These are phyloP conservation scores for Julus scanicus DNA, from an alignment of 2,888 invertebrate genomes.

Conservation along the genomic window DNA sequence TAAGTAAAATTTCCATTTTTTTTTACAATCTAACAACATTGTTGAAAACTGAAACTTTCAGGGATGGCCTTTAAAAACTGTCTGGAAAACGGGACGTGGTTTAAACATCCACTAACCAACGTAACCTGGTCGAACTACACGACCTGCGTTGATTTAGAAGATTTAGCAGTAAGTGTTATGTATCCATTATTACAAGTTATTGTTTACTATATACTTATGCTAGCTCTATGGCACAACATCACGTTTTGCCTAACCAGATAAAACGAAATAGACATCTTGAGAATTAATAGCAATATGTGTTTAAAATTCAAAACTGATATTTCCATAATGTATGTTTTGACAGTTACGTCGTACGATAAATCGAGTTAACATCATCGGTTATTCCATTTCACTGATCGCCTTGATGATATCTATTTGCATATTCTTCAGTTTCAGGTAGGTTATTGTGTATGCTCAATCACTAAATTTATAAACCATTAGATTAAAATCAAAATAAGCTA, in stretches of 20 bases:
- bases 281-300: background rate
- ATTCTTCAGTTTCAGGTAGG: slow-evolving; percentile 88
- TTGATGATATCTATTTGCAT: slow-evolving; percentile 83
- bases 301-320: background rate
- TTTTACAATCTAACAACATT: background rate
- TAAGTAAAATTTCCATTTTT: no score
- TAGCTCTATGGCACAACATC: background rate
- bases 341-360: slow-evolving; percentile 79
- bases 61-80: slow-evolving; percentile 68
- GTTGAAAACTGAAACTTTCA: slow-evolving; percentile 57
- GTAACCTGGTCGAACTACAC: slow-evolving; percentile 79
- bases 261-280: background rate
- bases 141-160: slow-evolving; percentile 74
- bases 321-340: background rate
- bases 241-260: background rate
- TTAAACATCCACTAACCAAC: slow-evolving; percentile 71
- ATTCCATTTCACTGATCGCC: slow-evolving; percentile 85
- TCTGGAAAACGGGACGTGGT: slow-evolving; percentile 77
- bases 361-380: slow-evolving; percentile 85
- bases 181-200: background rate
- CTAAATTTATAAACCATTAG: no score
- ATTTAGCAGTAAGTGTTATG: slow-evolving; percentile 70
- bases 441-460: background rate
- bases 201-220: background rate
- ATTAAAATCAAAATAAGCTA: no score